These are phyloP conservation scores for Lutjanus campechanus DNA, from an alignment of 2,797 vertebrate genomes.

Conservation along the genomic window DNA sequence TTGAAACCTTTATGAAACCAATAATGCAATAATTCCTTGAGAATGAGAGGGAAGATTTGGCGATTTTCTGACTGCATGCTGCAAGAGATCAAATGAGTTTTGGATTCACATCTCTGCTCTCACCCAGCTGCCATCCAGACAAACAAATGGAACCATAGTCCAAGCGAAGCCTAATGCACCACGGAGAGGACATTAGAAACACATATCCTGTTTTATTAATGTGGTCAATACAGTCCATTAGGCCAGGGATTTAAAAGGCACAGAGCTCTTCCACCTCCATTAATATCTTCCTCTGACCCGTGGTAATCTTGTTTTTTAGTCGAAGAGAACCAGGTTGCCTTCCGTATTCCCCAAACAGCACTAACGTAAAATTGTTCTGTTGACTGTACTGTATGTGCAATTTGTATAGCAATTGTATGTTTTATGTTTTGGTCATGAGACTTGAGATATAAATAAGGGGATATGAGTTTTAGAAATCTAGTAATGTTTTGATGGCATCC, in stretches of 20 bases:
- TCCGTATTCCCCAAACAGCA: slow-evolving; percentile 34
- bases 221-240: slow-evolving; percentile 88
- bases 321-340: slow-evolving; percentile 46
- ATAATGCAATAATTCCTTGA: slow-evolving; percentile 16
- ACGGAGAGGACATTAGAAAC: slow-evolving; percentile 83
- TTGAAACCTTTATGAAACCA: slow-evolving; percentile 20
- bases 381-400: slow-evolving; percentile 7
- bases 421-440: slow-evolving; percentile 3
- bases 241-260: slow-evolving; percentile 82
- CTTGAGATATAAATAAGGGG: slow-evolving; percentile 1
- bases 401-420: slow-evolving; percentile 24
- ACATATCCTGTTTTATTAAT: slow-evolving; percentile 88
- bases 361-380: slow-evolving; percentile 21
- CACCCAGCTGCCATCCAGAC: slow-evolving; percentile 61
- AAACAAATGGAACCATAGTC: slow-evolving; percentile 76
- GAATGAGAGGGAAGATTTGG: slow-evolving; percentile 18
- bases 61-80: slow-evolving; percentile 34
- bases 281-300: slow-evolving; percentile 82
- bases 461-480: neutral
- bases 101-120: slow-evolving; percentile 52
- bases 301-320: slow-evolving; percentile 53
- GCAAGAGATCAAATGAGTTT: slow-evolving; percentile 61
- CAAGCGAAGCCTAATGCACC: slow-evolving; percentile 81
- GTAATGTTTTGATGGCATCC: neutral
- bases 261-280: slow-evolving; percentile 79